These are phyloP conservation scores for Hippocampus barbouri DNA, from an alignment of 2,113 vertebrate species.

Conservation along the genomic window DNA sequence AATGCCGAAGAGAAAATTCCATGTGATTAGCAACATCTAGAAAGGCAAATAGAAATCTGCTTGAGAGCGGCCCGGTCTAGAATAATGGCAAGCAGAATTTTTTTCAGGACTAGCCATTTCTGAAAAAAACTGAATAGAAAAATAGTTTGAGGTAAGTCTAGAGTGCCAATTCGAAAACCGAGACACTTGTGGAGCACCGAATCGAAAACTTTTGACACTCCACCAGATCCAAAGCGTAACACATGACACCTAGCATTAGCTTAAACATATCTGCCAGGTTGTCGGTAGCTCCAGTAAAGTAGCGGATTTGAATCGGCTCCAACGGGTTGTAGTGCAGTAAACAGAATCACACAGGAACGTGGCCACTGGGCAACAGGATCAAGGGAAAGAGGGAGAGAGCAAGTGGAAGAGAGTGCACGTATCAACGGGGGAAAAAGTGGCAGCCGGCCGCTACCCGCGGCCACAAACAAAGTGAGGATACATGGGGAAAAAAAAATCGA, in stretches of 20 bases:
- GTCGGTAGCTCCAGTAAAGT: constrained; percentile 25
- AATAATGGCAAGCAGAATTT: no score
- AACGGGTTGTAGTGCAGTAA: constrained; percentile 40
- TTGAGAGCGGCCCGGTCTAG: no score
- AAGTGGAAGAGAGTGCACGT: not conserved
- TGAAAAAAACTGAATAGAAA: no score
- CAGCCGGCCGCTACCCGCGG: not conserved
- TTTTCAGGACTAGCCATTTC: no score
- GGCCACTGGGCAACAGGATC: constrained; percentile 6
- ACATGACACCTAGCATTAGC: not conserved
- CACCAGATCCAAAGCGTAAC: not conserved
- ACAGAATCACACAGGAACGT: constrained; percentile 38
- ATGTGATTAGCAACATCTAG: no score
- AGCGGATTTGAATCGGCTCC: not conserved
- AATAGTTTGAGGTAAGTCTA: not conserved
- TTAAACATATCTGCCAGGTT: constrained; percentile 20
- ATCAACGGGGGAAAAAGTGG: not conserved
- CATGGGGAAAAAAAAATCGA: constrained; percentile 65
- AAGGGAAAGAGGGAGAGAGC: constrained; percentile 7
- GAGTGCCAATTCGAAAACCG: no score
- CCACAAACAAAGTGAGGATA: constrained; percentile 36
- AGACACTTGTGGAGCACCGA: no score
- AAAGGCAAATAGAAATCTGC: no score
- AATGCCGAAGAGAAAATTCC: no score
- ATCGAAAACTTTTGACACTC: no score